Percentiles rank a stretch among this genome's conserved stretches.
Conservation (phyloP, 2,113 vertebrate species). For the Bubo bubo region DNA sequence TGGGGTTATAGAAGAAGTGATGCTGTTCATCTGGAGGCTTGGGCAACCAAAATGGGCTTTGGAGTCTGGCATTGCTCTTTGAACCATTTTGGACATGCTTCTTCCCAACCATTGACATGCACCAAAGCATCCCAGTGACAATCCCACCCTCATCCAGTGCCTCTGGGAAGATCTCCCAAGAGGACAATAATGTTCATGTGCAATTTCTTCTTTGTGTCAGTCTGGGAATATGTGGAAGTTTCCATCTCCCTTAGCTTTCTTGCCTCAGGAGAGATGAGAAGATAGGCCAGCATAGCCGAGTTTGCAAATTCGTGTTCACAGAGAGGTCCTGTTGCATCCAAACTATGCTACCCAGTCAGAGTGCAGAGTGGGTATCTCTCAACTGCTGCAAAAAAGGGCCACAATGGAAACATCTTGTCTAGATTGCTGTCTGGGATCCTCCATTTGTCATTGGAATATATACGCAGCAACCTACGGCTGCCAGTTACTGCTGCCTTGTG, state of each 20-base stretch:
- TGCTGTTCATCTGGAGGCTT: background rate
- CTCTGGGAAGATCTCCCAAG: background rate
- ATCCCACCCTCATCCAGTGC: background rate
- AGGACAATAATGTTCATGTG: background rate
- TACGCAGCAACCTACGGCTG: background rate
- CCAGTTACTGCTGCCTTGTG: background rate
- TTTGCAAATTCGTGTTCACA: background rate
- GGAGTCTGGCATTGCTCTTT: background rate
- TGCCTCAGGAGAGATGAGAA: background rate
- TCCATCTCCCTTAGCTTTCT: background rate
- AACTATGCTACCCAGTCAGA: background rate
- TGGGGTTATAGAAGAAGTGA: fast-evolving
- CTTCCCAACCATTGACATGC: background rate
- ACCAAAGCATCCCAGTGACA: background rate
- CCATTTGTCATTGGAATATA: background rate
- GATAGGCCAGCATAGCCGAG: background rate
- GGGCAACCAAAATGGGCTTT: background rate
- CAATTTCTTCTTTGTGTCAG: background rate
- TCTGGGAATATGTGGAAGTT: fast-evolving
- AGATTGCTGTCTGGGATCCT: background rate
- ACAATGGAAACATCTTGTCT: background rate
- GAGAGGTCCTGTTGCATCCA: background rate
- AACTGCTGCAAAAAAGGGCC: background rate
- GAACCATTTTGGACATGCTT: background rate
- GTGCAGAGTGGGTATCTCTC: background rate